A percentile compares a stretch with the other conserved stretches of the same genome.
These are phyloP conservation scores for Trichogramma pretiosum DNA, from an alignment of 1,140 invertebrate species.

Conservation along the genomic window DNA sequence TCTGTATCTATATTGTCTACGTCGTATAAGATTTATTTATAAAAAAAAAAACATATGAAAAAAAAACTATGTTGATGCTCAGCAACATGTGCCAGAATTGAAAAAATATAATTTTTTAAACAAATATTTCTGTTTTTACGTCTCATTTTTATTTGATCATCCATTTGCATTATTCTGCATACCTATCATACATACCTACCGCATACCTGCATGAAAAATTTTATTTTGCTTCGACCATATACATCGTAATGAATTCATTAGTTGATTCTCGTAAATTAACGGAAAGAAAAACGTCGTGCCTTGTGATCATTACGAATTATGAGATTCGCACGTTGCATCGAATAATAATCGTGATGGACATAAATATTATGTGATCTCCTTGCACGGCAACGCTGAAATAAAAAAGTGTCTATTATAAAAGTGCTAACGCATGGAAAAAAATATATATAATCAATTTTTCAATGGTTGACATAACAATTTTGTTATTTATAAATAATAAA, in stretches of 20 bases:
- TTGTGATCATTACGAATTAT: slow-evolving; percentile 10
- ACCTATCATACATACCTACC: not conserved
- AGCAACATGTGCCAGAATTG: slow-evolving; percentile 43
- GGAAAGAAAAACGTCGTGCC: slow-evolving; percentile 6
- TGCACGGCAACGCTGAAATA: too few species aligned
- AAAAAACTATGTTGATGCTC: slow-evolving; percentile 43
- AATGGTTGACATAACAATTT: too few species aligned
- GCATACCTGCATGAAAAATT: slow-evolving; percentile 1
- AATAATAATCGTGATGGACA: slow-evolving; percentile 3
- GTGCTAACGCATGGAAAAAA: too few species aligned
- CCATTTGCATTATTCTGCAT: slow-evolving; percentile 11
- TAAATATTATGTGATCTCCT: too few species aligned
- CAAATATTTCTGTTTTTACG: slow-evolving; percentile 26
- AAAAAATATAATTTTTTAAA: slow-evolving; percentile 47
- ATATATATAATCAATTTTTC: too few species aligned
- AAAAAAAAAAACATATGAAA: slow-evolving; percentile 17
- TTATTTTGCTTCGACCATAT: not conserved
- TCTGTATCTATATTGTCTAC: slow-evolving; percentile 39
- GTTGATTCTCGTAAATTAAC: not conserved
- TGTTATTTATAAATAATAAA: slow-evolving; percentile 1
- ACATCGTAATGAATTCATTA: not conserved
- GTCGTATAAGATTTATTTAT: slow-evolving; percentile 46
- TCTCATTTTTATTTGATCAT: slow-evolving; percentile 20
- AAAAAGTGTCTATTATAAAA: too few species aligned
- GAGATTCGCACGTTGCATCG: not conserved